Conservation (phyloP, 2,888 invertebrate species). For the Dryobotodes eremita region DNA sequence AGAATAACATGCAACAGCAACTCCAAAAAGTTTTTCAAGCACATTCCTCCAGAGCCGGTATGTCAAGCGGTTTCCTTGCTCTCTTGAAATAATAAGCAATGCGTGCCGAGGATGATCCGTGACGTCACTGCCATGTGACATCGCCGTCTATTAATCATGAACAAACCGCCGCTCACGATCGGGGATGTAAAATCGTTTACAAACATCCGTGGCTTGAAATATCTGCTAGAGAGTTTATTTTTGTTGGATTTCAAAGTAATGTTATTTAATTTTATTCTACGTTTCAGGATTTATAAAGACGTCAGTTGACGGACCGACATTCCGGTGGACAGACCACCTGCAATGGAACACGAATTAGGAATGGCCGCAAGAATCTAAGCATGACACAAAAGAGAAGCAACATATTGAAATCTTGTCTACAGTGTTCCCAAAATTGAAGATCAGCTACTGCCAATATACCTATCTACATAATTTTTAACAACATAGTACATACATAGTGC, state of each 20-base stretch:
- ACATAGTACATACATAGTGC: neutral
- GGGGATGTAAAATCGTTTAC: slow-evolving; percentile 66
- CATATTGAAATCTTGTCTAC: neutral
- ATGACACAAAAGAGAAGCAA: neutral
- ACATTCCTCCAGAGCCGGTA: slow-evolving; percentile 51
- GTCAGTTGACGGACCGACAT: neutral
- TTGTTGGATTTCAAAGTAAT: neutral
- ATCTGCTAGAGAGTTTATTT: slow-evolving; percentile 49
- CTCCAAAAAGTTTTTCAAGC: slow-evolving; percentile 35
- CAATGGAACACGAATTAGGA: neutral
- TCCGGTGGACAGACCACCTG: neutral
- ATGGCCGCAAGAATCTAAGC: neutral
- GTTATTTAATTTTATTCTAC: neutral
- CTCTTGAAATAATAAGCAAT: slow-evolving; percentile 76
- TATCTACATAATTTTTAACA: neutral
- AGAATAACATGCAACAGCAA: slow-evolving; percentile 24
- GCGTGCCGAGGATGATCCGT: slow-evolving; percentile 72
- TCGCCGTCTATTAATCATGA: slow-evolving; percentile 84
- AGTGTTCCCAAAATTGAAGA: neutral
- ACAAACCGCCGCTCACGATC: slow-evolving; percentile 77
- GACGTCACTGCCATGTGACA: slow-evolving; percentile 84
- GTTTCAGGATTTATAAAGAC: neutral
- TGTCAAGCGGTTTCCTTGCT: slow-evolving; percentile 63
- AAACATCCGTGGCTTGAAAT: slow-evolving; percentile 63
- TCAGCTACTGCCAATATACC: neutral